These are phyloP conservation scores for Galerucella nymphaeae DNA, from an alignment of 2,888 invertebrate genomes.

Conservation along the genomic window DNA sequence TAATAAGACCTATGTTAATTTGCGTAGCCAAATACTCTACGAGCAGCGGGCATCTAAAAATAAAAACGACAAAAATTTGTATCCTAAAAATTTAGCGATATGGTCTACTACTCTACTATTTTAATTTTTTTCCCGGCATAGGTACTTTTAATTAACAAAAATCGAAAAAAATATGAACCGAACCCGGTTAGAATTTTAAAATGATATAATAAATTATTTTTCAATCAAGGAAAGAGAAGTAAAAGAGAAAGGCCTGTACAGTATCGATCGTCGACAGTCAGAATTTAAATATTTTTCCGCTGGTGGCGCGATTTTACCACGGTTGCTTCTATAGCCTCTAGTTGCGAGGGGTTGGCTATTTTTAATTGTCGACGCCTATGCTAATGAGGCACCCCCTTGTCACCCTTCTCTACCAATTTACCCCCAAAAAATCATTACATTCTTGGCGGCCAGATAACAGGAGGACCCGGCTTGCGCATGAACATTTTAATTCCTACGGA, in stretches of 20 bases:
- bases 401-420: constrained; percentile 69
- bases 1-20: too few species aligned
- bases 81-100: too few species aligned
- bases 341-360: constrained; percentile 56
- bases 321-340: constrained; percentile 33
- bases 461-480: constrained; percentile 67
- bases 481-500: constrained; percentile 65
- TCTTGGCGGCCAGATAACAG: constrained; percentile 69
- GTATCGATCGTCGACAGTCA: constrained; percentile 37
- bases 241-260: constrained; percentile 35
- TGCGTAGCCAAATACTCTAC: too few species aligned
- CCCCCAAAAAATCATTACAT: constrained; percentile 90
- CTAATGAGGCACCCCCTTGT: constrained; percentile 64
- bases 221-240: constrained; percentile 26
- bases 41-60: too few species aligned
- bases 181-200: not conserved
- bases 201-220: constrained; percentile 29
- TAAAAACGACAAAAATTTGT: too few species aligned
- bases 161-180: not conserved
- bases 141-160: too few species aligned
- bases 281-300: constrained; percentile 45
- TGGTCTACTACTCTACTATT: too few species aligned
- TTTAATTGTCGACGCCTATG: constrained; percentile 60
- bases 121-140: too few species aligned
- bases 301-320: constrained; percentile 26